Percentiles rank a stretch among this genome's conserved stretches.
These are phyloP conservation scores for Proterorhinus semilunaris DNA, from an alignment of 2,113 vertebrate genomes.

Conservation along the genomic window DNA sequence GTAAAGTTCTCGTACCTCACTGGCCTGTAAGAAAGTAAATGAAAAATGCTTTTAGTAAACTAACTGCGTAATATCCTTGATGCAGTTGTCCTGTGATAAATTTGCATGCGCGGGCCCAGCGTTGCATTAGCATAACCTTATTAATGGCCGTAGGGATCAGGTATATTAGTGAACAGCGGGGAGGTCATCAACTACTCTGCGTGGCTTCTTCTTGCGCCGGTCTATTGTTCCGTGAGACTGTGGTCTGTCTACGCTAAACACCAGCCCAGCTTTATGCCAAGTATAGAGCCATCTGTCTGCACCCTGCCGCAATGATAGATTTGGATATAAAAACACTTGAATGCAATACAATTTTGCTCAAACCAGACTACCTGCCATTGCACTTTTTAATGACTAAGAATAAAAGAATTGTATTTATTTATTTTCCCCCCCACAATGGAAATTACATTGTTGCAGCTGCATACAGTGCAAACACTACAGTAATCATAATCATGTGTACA, in stretches of 20 bases:
- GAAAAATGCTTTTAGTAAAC: constrained; percentile 13
- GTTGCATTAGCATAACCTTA: constrained; percentile 60
- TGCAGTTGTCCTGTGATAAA: constrained; percentile 50
- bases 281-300: constrained; percentile 61
- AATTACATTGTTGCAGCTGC: too few species aligned
- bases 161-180: constrained; percentile 54
- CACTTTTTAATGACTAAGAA: constrained; percentile 2
- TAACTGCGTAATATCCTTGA: constrained; percentile 30
- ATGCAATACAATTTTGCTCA: constrained; percentile 19
- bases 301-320: constrained; percentile 38
- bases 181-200: constrained; percentile 50
- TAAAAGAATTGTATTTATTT: too few species aligned
- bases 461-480: too few species aligned
- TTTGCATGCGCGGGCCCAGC: constrained; percentile 42
- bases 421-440: too few species aligned
- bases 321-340: constrained; percentile 32
- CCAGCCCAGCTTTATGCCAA: constrained; percentile 49
- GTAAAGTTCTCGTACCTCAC: constrained; percentile 18
- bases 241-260: constrained; percentile 47
- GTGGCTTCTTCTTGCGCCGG: constrained; percentile 37
- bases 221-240: constrained; percentile 24
- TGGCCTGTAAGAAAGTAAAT: constrained; percentile 37
- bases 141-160: constrained; percentile 60
- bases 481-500: too few species aligned
- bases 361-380: not conserved